Percentiles rank a stretch among this genome's conserved stretches.
phyloP scores from a whole-genome alignment of 2,888 invertebrate genomes.

The Bombylius discolor region DNA sequence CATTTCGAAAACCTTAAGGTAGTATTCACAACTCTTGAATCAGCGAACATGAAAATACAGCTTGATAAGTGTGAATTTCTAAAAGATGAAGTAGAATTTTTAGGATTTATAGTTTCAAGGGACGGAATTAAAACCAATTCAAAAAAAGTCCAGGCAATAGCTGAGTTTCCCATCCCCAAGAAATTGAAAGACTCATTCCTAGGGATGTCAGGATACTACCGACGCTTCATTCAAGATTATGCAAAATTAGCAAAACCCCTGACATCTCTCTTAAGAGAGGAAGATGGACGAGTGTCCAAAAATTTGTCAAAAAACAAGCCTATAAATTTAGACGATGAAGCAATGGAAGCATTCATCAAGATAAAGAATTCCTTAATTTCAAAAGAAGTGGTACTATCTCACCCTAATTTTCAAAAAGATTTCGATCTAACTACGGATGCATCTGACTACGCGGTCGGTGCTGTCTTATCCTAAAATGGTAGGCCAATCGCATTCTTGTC shows the following conservation, averaged over 20 bases:
- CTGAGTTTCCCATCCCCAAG: conserved; percentile 4
- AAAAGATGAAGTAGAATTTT: conserved; percentile 4
- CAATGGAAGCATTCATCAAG: conserved; percentile 7
- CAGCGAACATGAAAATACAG: not conserved
- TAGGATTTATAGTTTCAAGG: conserved; percentile 5
- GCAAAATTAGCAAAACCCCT: conserved; percentile 5
- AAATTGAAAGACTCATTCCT: conserved; percentile 5
- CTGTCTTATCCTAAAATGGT: conserved; percentile 21
- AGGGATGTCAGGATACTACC: conserved; percentile 8
- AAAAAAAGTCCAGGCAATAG: conserved; percentile 7
- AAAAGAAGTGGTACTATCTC: conserved; percentile 7
- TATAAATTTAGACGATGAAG: conserved; percentile 3
- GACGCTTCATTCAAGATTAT: conserved; percentile 6
- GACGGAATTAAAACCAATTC: conserved; percentile 7
- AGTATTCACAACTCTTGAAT: conserved; percentile 8
- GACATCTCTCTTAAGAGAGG: conserved; percentile 3
- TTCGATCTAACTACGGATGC: conserved; percentile 22
- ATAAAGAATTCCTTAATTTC: conserved; percentile 8
- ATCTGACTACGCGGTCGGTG: conserved; percentile 21
- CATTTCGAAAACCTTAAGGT: not conserved
- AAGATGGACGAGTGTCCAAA: conserved; percentile 4
- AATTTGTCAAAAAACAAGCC: not conserved
- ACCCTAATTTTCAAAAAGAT: conserved; percentile 8
- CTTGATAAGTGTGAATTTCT: conserved; percentile 2
- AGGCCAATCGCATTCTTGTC: conserved; percentile 23